These are phyloP conservation scores for Microtus montanus DNA, from an alignment of 2,113 vertebrate genomes.

Conservation along the genomic window DNA sequence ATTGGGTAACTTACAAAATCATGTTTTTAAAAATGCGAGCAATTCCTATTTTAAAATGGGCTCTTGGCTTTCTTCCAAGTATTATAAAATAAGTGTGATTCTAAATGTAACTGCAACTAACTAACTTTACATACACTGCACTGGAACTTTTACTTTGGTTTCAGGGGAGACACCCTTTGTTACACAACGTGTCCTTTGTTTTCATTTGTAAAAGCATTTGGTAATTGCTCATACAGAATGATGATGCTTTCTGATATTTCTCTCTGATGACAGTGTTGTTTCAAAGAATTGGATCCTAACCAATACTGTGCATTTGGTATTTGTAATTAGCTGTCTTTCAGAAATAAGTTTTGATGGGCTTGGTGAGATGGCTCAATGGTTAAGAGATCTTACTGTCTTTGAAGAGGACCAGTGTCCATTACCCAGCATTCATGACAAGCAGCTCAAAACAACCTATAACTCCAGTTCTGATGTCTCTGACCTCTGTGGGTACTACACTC, in stretches of 20 bases:
- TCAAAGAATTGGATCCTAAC: neutral
- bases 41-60: neutral
- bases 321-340: neutral
- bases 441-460: neutral
- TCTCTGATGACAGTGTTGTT: neutral
- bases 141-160: neutral
- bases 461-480: neutral
- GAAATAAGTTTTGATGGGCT: neutral
- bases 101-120: neutral
- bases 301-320: neutral
- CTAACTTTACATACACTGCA: neutral
- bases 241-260: neutral
- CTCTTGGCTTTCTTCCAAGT: neutral
- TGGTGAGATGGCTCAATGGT: neutral
- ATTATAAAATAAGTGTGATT: neutral
- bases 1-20: conserved; percentile 8
- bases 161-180: neutral
- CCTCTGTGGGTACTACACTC: neutral
- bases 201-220: neutral
- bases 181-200: neutral
- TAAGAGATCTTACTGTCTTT: neutral
- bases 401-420: neutral
- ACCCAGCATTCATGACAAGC: neutral
- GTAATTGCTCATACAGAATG: neutral
- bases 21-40: neutral